Base-by-base conservation (phyloP, 1,140 invertebrate genomes). In the Neodiprion lecontei region DNA sequence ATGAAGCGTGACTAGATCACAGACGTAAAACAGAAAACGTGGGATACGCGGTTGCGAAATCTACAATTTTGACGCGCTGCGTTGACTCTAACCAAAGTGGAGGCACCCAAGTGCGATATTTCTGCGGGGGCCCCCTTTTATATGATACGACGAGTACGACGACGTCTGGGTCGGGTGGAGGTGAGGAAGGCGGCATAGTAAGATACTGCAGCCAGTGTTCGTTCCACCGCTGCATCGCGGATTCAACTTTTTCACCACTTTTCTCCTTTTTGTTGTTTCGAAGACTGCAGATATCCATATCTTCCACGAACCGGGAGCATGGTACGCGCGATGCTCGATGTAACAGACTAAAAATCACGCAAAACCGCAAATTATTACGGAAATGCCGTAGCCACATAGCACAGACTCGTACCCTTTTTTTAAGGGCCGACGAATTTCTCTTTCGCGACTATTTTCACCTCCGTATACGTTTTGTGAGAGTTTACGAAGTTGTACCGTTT, bases 321-420 rank as follows among this genome's bases (percentile, higher is more conserved):
- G 28, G 28, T 40, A 40, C 53, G 53, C 11, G 53, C 53, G 53
- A 14, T 61, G n/a, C 53, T 40, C 28, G 28, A 40, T 40, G 28
- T 40, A 40, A 5, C 28, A 40, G 28, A 40, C 28, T 40, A 61
- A 61, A 61, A 61, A 61, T 61, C 53, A 61, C 53, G 53, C 11
- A 61, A 61, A 61, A 61, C 53, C 53, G 53, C 53, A 61, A 61
- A 12, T 61, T 12, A 61, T 61, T 61, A 61, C 53, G 53, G 53
- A 12, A 7, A 14, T 5, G 2, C 53, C 9, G 53, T 61, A 61
- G 11, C 11, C 53, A 12, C n/a, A 9, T 17, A 61, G n/a, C 53
- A 17, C 5, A 61, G 53, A 17, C n/a, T 12, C 9, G 53, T 17
- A 17, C 53, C 53, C 53, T 61, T 61, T 61, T 61, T 61, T 17